Conservation (phyloP, 2,797 vertebrate genomes). For the Prionace glauca region DNA sequence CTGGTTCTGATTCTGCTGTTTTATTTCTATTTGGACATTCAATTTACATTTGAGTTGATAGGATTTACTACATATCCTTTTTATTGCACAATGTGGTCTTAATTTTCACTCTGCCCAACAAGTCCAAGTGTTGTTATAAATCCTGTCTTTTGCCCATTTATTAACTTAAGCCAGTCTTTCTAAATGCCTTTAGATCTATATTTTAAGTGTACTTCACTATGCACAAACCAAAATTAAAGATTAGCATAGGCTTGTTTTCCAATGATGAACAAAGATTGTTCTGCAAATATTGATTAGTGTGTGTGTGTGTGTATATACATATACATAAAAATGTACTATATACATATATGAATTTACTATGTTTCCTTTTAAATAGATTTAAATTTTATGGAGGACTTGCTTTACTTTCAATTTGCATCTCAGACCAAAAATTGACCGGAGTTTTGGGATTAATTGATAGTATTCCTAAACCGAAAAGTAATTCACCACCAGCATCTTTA, state of each 20-base stretch:
- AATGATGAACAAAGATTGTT: neutral
- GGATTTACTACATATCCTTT: neutral
- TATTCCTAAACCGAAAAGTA: constrained; percentile 79
- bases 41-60: neutral
- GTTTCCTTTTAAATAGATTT: constrained; percentile 63
- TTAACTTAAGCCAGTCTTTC: neutral
- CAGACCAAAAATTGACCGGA: constrained; percentile 79
- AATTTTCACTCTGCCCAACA: neutral
- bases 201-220: neutral
- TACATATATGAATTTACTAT: constrained; percentile 6
- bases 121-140: neutral
- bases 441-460: constrained; percentile 81
- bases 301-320: too few relatives aligned
- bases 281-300: neutral
- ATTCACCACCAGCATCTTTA: constrained; percentile 50
- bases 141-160: neutral
- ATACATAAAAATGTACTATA: too few relatives aligned
- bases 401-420: constrained; percentile 80
- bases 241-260: neutral
- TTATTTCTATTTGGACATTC: neutral
- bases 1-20: neutral
- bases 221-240: neutral
- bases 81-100: neutral
- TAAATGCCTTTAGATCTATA: neutral
- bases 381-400: constrained; percentile 84